Evolutionary conservation across 2,797 vertebrate genomes (phyloP).

Genomic region (Coendou prehensilis): DNA sequence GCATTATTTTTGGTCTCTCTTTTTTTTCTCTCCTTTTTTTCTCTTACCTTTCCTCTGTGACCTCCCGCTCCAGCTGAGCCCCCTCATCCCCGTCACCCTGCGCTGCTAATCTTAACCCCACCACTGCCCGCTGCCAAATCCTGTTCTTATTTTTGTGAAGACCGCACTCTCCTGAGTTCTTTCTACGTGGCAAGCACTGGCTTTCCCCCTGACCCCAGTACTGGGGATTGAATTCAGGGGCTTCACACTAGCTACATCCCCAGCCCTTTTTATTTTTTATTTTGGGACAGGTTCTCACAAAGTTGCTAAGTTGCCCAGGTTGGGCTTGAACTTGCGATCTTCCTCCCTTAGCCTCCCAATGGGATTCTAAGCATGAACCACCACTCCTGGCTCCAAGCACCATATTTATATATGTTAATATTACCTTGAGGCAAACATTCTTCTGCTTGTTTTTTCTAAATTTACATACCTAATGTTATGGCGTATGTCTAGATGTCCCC

Average conservation of each 20-base stretch:
- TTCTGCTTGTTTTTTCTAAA: not conserved
- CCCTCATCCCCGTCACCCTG: not conserved
- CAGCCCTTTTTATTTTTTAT: not conserved
- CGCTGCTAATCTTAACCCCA: conserved; percentile 15
- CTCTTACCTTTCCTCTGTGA: conserved; percentile 49
- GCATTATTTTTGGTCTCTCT: conserved; percentile 68
- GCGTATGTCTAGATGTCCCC: not conserved
- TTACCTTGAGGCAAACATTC: not conserved
- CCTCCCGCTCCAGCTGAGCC: conserved; percentile 48
- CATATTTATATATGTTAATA: not conserved
- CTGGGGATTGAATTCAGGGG: not conserved
- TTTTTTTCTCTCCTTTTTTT: not conserved
- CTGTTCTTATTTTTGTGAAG: conserved; percentile 43
- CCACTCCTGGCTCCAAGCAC: not conserved
- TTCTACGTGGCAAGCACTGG: not conserved
- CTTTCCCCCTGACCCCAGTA: not conserved
- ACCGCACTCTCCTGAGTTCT: not conserved
- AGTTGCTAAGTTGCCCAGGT: not conserved
- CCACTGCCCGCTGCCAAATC: not conserved
- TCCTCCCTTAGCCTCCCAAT: not conserved
- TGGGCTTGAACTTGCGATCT: not conserved
- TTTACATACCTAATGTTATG: not conserved
- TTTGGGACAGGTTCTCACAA: not conserved
- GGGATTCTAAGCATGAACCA: not conserved
- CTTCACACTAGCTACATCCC: not conserved